Conservation (phyloP, 1,140 invertebrate genomes). For the Drosophila repleta region DNA sequence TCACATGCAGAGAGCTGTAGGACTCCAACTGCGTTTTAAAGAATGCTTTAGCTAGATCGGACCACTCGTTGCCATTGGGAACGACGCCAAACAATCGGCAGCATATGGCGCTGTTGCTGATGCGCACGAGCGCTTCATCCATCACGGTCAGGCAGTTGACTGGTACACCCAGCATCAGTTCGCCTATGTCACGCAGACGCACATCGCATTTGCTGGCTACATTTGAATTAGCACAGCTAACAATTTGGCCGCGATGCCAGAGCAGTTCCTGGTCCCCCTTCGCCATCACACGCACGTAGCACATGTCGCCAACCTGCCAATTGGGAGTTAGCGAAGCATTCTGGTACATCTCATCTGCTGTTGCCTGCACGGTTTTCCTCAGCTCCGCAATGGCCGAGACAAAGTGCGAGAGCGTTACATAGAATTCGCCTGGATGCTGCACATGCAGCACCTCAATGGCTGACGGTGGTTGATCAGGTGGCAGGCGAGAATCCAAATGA, state of each 20-base stretch:
- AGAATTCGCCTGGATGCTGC: slow-evolving; percentile 67
- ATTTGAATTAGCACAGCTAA: not conserved
- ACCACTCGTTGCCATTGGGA: slow-evolving; percentile 25
- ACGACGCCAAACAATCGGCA: slow-evolving; percentile 44
- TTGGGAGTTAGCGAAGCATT: not conserved
- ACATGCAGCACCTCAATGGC: slow-evolving; percentile 36
- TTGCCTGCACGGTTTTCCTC: slow-evolving; percentile 25
- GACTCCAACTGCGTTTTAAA: slow-evolving; percentile 38
- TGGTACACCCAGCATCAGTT: slow-evolving; percentile 19
- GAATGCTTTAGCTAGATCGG: slow-evolving; percentile 21
- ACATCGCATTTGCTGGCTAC: slow-evolving; percentile 22
- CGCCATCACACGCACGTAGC: slow-evolving; percentile 38
- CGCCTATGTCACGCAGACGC: slow-evolving; percentile 50
- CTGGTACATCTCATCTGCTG: slow-evolving; percentile 6
- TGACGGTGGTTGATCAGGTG: not conserved
- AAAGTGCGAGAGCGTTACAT: slow-evolving; percentile 57
- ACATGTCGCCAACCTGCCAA: slow-evolving; percentile 52
- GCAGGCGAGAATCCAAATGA: not conserved
- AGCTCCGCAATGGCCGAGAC: slow-evolving; percentile 17
- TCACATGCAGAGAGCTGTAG: slow-evolving; percentile 28
- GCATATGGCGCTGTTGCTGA: slow-evolving; percentile 33
- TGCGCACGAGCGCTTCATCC: not conserved
- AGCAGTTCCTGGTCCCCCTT: slow-evolving; percentile 16
- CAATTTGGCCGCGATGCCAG: slow-evolving; percentile 56
- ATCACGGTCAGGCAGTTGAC: slow-evolving; percentile 16